A percentile compares a stretch with the other conserved stretches of the same genome.
phyloP scores from a whole-genome alignment of 2,113 vertebrate genomes.

The Hippocampus comes region DNA sequence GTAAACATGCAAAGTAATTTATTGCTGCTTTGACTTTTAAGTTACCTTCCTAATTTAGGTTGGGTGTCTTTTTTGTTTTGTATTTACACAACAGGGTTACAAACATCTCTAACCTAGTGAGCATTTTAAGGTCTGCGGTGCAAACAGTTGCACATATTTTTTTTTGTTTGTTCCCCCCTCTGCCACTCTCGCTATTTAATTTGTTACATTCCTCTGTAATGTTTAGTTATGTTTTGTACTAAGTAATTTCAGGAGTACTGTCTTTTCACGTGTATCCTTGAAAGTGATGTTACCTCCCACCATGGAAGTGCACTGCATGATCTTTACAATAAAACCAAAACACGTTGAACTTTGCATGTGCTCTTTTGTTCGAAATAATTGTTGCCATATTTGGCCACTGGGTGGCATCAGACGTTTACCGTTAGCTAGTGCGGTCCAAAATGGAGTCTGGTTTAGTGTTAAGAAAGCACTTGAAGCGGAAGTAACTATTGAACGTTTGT shows the following conservation, averaged over 20 bases:
- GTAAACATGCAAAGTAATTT: slow-evolving; percentile 77
- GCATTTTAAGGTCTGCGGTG: slow-evolving; percentile 83
- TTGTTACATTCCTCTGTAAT: slow-evolving; percentile 94
- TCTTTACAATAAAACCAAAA: slow-evolving; percentile 68
- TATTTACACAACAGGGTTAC: slow-evolving; percentile 64
- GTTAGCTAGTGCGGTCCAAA: background rate
- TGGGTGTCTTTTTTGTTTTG: slow-evolving; percentile 33
- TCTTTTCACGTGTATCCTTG: slow-evolving; percentile 81
- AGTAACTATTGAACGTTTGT: too few relatives aligned
- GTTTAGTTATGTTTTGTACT: slow-evolving; percentile 83
- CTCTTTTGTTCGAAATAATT: background rate
- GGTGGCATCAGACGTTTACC: slow-evolving; percentile 13
- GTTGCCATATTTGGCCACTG: background rate
- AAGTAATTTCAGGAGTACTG: slow-evolving; percentile 79
- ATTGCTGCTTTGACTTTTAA: slow-evolving; percentile 65
- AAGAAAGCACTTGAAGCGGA: background rate
- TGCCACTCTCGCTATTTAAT: slow-evolving; percentile 78
- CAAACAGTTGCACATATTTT: slow-evolving; percentile 81
- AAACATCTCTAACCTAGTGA: slow-evolving; percentile 48
- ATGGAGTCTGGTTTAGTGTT: too few relatives aligned
- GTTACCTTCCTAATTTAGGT: slow-evolving; percentile 55
- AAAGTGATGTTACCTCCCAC: slow-evolving; percentile 84
- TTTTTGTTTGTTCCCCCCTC: slow-evolving; percentile 19
- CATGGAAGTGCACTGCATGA: slow-evolving; percentile 71
- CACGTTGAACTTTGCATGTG: background rate